Evolutionary conservation across 2,113 vertebrate species (phyloP), one percentile per base, ranked within the genome.

Genomic region (Merops nubicus): DNA sequence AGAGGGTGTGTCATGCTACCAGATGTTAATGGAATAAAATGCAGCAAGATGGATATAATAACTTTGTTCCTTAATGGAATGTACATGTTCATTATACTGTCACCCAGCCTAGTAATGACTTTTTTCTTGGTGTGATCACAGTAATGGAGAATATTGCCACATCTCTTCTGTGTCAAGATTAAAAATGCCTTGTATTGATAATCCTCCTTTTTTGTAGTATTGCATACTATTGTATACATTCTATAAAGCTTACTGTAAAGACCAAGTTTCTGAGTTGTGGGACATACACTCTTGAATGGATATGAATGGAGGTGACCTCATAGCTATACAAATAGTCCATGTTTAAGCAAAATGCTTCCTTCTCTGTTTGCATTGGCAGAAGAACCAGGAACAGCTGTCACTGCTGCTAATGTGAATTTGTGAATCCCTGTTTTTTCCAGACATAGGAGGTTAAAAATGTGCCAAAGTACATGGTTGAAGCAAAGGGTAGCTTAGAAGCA

Each of bases 341-440:
- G 57, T 75, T 88, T 23, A 64, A 63, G 62, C 69, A 94, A 85
- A 93, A 81, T 91, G 42, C 68, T 70, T 94, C 77, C 64, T 81
- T 15, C 50, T 87, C n/a, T 78, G 60, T 69, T 80, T 94, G 76
- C 54, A 10, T 67, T 89, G 88, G 56, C 38, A 51, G 51, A 87
- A 91, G 54, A 89, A 23, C 3, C 60, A 78, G 43, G 77, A 89
- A 60, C 77, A 96, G 77, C 85, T 95, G 90, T 91, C 60, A 16
- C 20, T 85, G 56, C 74, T 93, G 60, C 69, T 93, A 38, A 51
- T 91, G 29, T 29, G 65, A 87, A 87, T 87, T 74, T 74, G 51
- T 3, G 7, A 89, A 91, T 87, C 64, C 34, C 11, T 59, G 22
- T 20, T 78, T 87, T 91, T 70, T 82, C 47, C 87, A 91, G 80